phyloP scores from a whole-genome alignment of 2,113 vertebrate species.

The Rhinolophus ferrumequinum region DNA sequence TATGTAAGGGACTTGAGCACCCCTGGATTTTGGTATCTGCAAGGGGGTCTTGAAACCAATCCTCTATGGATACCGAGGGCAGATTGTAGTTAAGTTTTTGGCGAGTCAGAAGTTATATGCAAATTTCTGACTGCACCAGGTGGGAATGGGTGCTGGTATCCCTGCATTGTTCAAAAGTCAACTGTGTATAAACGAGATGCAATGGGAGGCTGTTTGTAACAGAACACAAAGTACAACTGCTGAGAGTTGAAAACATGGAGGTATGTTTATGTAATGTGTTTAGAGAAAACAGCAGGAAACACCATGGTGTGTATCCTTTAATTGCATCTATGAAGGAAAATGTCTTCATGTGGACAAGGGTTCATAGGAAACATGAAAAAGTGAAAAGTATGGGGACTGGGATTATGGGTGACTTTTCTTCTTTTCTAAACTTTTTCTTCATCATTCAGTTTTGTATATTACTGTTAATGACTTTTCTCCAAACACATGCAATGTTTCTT shows the following conservation, averaged over 20 bases:
- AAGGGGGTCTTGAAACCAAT: background rate
- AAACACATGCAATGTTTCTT: background rate
- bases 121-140: too few species aligned
- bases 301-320: background rate
- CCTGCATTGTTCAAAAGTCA: background rate
- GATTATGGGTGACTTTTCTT: background rate
- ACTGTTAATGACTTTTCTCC: background rate
- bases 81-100: background rate
- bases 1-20: background rate
- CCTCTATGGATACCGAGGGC: background rate
- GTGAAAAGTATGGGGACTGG: background rate
- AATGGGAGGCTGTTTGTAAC: background rate
- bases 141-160: background rate
- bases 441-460: background rate
- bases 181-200: background rate
- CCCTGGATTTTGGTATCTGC: background rate
- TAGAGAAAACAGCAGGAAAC: background rate
- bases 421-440: background rate
- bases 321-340: background rate
- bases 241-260: background rate
- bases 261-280: background rate
- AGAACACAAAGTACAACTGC: background rate
- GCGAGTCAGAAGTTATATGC: background rate
- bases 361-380: background rate
- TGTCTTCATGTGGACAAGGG: background rate